phyloP scores from a whole-genome alignment of 2,888 invertebrate genomes.

The Ryuthela nishihirai region DNA sequence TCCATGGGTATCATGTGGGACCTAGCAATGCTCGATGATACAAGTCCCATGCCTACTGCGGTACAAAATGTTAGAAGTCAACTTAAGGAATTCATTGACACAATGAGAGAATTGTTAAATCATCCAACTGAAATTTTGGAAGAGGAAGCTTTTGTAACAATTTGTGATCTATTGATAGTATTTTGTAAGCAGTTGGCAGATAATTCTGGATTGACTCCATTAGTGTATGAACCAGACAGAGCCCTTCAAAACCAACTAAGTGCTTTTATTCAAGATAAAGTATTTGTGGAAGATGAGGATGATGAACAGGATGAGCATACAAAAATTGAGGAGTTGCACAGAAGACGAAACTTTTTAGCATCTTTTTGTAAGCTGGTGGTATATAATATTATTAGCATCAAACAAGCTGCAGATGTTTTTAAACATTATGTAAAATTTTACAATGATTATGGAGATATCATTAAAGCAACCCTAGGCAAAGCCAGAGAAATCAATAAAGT shows the following conservation, averaged over 20 bases:
- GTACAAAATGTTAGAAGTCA: constrained; percentile 63
- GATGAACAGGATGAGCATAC: constrained; percentile 92
- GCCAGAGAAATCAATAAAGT: constrained; percentile 97
- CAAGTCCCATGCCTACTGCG: constrained; percentile 56
- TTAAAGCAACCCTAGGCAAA: constrained; percentile 94
- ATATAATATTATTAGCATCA: constrained; percentile 92
- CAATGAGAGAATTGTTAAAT: constrained; percentile 66
- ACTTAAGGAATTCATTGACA: constrained; percentile 69
- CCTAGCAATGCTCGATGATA: constrained; percentile 73
- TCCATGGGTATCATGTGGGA: constrained; percentile 87
- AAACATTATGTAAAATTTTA: constrained; percentile 84
- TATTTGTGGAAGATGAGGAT: constrained; percentile 54
- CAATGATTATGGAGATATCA: constrained; percentile 48
- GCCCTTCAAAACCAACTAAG: constrained; percentile 76
- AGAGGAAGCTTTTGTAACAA: constrained; percentile 88
- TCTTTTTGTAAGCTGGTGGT: constrained; percentile 97
- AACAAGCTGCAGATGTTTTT: constrained; percentile 88
- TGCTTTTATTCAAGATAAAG: constrained; percentile 86
- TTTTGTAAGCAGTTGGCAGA: constrained; percentile 76
- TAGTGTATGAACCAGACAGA: constrained; percentile 77
- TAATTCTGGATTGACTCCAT: constrained; percentile 52
- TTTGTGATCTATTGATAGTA: constrained; percentile 90
- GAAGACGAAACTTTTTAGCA: constrained; percentile 90
- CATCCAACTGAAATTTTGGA: constrained; percentile 65
- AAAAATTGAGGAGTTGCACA: constrained; percentile 94